Conservation (phyloP, 1,140 invertebrate genomes). For the Teleogryllus occipitalis region DNA sequence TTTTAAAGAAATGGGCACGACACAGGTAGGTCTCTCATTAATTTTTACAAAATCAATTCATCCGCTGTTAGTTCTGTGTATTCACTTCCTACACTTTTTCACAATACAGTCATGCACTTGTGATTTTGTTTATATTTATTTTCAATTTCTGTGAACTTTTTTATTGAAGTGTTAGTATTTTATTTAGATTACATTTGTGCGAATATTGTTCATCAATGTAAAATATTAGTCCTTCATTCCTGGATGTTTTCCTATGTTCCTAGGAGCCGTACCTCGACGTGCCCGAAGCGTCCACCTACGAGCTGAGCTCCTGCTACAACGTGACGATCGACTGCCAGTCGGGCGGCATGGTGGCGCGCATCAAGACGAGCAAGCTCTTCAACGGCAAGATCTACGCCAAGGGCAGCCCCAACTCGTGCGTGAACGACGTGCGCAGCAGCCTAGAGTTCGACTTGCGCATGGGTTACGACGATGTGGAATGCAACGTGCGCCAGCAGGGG, state of each 20-base stretch:
- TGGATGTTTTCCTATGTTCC: neutral
- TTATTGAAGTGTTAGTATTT: too few species aligned
- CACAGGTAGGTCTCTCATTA: too few species aligned
- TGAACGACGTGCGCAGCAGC: conserved; percentile 73
- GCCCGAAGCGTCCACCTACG: conserved; percentile 81
- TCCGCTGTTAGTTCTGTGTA: too few species aligned
- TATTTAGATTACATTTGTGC: too few species aligned
- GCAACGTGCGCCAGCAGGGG: conserved; percentile 74
- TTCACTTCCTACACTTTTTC: too few species aligned
- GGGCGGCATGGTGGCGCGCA: conserved; percentile 84
- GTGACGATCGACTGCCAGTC: conserved; percentile 86
- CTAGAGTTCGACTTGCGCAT: conserved; percentile 81
- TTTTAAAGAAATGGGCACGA: too few species aligned
- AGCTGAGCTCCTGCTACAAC: conserved; percentile 89
- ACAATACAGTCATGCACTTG: too few species aligned
- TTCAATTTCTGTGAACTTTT: too few species aligned
- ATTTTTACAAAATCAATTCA: too few species aligned
- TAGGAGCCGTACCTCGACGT: conserved; percentile 83
- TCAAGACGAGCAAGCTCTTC: conserved; percentile 85
- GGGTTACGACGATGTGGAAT: conserved; percentile 86
- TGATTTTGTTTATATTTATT: too few species aligned
- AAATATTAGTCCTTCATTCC: too few species aligned
- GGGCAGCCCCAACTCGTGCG: conserved; percentile 83
- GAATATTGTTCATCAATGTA: too few species aligned
- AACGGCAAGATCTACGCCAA: conserved; percentile 92